Conservation (phyloP, 2,888 invertebrate species). For the Metellina segmentata region DNA sequence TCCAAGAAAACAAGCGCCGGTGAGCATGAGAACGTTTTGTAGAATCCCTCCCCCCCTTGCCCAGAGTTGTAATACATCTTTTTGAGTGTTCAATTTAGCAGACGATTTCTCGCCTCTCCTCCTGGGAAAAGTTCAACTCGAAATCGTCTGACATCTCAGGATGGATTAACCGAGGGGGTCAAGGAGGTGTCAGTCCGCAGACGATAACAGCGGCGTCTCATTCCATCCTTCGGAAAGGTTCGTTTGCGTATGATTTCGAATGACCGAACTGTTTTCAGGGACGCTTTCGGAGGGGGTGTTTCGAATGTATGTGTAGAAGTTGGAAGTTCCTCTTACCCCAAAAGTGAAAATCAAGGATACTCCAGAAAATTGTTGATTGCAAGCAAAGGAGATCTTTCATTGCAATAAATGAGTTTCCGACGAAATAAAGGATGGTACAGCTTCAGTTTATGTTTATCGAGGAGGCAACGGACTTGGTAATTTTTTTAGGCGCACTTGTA, state of each 20-base stretch:
- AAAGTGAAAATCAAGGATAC: too few species aligned
- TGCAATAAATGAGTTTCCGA: too few species aligned
- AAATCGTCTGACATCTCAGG: constrained; percentile 30
- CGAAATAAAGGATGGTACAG: too few species aligned
- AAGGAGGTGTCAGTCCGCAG: constrained; percentile 10
- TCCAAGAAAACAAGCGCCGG: background rate
- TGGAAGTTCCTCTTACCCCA: too few species aligned
- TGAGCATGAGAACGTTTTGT: too few species aligned
- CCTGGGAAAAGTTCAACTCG: constrained; percentile 14
- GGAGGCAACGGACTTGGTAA: too few species aligned
- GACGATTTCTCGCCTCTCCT: constrained; percentile 18
- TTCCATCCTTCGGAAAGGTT: too few species aligned
- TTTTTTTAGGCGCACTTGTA: too few species aligned
- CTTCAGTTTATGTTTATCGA: too few species aligned
- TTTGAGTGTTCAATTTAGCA: background rate
- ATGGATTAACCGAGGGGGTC: constrained; percentile 45
- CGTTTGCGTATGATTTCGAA: background rate
- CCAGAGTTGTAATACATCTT: constrained; percentile 27
- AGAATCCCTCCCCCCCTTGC: background rate
- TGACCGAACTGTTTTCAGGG: too few species aligned
- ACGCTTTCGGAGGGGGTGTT: background rate
- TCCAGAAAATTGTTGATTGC: too few species aligned
- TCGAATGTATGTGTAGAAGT: background rate
- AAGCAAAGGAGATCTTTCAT: too few species aligned
- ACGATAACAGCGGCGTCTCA: background rate